Percentiles rank a stretch among this genome's conserved stretches.
These are phyloP conservation scores for Aphelocoma californica DNA, from an alignment of 2,797 vertebrate genomes.

Conservation along the genomic window DNA sequence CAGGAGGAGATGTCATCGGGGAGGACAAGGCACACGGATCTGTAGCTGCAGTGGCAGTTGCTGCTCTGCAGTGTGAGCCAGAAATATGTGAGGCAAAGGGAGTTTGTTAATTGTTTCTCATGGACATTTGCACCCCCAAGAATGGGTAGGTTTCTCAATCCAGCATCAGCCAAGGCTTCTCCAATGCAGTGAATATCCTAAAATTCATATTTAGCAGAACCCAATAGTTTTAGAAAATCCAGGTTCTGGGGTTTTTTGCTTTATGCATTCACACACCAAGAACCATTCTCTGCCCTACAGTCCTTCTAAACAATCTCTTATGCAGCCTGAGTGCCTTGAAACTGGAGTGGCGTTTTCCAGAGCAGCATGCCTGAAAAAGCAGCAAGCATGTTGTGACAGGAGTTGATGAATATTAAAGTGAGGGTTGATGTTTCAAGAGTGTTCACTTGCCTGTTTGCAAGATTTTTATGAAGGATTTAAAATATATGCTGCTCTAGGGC, in stretches of 20 bases:
- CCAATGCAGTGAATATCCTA: neutral
- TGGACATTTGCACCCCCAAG: neutral
- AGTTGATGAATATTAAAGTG: neutral
- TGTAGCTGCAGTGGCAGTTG: neutral
- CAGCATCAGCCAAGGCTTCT: neutral
- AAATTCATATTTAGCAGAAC: neutral
- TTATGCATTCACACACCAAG: neutral
- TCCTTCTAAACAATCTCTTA: neutral
- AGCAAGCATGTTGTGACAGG: neutral
- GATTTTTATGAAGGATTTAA: constrained; percentile 25
- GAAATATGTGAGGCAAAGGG: neutral
- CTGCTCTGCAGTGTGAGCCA: neutral
- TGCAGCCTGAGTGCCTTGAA: neutral
- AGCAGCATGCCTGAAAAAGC: neutral
- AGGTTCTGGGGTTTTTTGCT: neutral
- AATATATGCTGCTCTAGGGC: neutral
- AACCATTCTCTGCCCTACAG: neutral
- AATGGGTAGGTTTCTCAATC: neutral
- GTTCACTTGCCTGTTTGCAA: neutral
- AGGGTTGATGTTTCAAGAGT: neutral
- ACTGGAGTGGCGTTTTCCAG: neutral
- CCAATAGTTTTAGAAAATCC: neutral
- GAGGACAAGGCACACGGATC: neutral
- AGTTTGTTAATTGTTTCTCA: neutral
- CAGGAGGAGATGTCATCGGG: neutral